Conservation (phyloP, 2,113 vertebrate genomes). For the Lichenostomus cassidix region DNA sequence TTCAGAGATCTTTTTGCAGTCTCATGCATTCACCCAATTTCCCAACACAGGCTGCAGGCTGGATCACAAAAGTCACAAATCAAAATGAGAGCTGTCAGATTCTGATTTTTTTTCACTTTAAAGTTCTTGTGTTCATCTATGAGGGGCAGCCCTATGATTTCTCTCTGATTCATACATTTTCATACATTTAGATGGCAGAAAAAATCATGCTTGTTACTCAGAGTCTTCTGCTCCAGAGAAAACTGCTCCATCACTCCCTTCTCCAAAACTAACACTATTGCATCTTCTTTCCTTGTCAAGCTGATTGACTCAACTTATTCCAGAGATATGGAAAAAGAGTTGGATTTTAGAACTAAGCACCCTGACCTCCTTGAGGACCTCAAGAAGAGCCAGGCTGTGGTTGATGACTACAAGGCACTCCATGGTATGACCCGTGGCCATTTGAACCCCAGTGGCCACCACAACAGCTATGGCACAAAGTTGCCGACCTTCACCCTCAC, state of each 20-base stretch:
- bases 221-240: neutral
- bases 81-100: neutral
- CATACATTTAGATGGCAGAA: neutral
- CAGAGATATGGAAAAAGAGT: neutral
- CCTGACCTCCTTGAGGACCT: neutral
- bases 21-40: neutral
- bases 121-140: accelerated
- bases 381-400: neutral
- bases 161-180: neutral
- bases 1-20: neutral
- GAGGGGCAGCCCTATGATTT: neutral
- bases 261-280: neutral
- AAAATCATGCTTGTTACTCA: neutral
- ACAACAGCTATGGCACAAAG: neutral
- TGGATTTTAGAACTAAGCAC: no score
- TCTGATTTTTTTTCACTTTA: neutral
- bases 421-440: slow-evolving; percentile 50
- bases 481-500: slow-evolving; percentile 76
- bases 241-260: neutral
- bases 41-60: neutral
- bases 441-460: slow-evolving; percentile 71
- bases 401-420: slow-evolving; percentile 11
- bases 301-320: neutral
- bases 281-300: neutral
- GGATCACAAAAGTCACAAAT: neutral